These are phyloP conservation scores for Spialia ferax DNA, from an alignment of 2,888 invertebrate species.

Conservation along the genomic window DNA sequence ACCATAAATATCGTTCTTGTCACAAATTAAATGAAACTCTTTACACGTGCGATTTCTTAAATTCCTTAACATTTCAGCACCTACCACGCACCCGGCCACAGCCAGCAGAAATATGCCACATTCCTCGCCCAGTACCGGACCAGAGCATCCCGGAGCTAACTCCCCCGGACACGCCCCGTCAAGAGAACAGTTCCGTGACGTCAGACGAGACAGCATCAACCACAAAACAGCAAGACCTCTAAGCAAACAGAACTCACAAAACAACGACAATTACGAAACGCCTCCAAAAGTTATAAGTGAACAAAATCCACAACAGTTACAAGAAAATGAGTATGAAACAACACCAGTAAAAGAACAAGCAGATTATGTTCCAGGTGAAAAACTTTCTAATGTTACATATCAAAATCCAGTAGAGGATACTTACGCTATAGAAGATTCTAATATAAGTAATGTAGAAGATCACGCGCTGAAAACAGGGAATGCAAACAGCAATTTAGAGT, in stretches of 20 bases:
- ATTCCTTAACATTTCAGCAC: slow-evolving; percentile 65
- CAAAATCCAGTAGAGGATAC: slow-evolving; percentile 3
- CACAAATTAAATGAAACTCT: background rate
- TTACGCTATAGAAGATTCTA: slow-evolving; percentile 30
- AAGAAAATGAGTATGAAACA: slow-evolving; percentile 14
- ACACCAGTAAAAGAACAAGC: background rate
- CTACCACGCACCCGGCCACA: slow-evolving; percentile 74
- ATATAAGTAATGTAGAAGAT: slow-evolving; percentile 44
- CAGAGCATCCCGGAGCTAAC: slow-evolving; percentile 75
- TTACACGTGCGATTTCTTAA: background rate
- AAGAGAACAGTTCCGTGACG: slow-evolving; percentile 55
- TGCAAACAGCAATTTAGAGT: slow-evolving; percentile 39
- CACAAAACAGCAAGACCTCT: slow-evolving; percentile 58
- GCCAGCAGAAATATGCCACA: slow-evolving; percentile 68
- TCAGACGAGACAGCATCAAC: slow-evolving; percentile 56
- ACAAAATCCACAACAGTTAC: slow-evolving; percentile 46
- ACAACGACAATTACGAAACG: slow-evolving; percentile 23
- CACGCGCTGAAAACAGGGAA: slow-evolving; percentile 39
- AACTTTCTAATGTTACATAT: slow-evolving; percentile 15
- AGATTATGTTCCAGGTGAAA: slow-evolving; percentile 13
- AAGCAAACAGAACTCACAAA: slow-evolving; percentile 53
- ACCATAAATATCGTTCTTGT: no score
- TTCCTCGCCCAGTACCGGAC: slow-evolving; percentile 70
- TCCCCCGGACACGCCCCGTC: slow-evolving; percentile 72
- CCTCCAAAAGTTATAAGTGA: slow-evolving; percentile 38